Percentiles rank a stretch among this genome's conserved stretches.
phyloP scores from a whole-genome alignment of 2,888 invertebrate genomes.

The Leptopterna dolabrata region DNA sequence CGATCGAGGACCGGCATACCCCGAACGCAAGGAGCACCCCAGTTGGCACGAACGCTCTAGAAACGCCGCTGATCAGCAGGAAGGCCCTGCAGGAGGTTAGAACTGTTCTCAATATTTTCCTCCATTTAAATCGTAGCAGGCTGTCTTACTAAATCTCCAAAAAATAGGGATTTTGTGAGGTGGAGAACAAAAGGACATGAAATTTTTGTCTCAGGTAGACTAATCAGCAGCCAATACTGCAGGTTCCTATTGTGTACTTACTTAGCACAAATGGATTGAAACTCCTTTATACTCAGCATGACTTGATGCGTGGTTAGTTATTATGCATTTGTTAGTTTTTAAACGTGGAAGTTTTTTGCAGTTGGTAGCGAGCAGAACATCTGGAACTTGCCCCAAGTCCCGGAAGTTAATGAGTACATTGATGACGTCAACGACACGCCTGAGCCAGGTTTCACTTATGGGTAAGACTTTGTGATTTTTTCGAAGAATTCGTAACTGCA shows the following conservation, averaged over 20 bases:
- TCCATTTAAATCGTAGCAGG: no score
- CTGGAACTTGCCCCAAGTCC: slow-evolving; percentile 25
- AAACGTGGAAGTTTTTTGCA: not conserved
- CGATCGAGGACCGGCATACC: slow-evolving; percentile 53
- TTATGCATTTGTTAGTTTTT: no score
- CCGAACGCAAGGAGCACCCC: slow-evolving; percentile 58
- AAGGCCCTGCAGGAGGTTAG: not conserved
- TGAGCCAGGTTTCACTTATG: slow-evolving; percentile 4
- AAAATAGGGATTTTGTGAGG: no score
- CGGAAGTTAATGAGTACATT: slow-evolving; percentile 36
- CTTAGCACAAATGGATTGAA: no score
- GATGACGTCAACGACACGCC: slow-evolving; percentile 31
- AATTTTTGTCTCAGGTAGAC: no score
- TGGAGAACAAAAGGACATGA: no score
- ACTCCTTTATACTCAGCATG: no score
- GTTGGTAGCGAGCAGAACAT: not conserved
- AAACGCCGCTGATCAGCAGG: not conserved
- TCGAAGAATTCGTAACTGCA: no score
- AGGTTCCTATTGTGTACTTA: no score
- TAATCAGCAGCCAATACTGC: no score
- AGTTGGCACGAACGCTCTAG: slow-evolving; percentile 56
- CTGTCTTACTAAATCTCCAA: no score
- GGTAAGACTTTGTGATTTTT: slow-evolving; percentile 14
- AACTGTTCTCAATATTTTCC: not conserved
- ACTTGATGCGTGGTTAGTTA: no score